Conservation (phyloP, 2,113 vertebrate genomes). For the Corapipo altera region DNA sequence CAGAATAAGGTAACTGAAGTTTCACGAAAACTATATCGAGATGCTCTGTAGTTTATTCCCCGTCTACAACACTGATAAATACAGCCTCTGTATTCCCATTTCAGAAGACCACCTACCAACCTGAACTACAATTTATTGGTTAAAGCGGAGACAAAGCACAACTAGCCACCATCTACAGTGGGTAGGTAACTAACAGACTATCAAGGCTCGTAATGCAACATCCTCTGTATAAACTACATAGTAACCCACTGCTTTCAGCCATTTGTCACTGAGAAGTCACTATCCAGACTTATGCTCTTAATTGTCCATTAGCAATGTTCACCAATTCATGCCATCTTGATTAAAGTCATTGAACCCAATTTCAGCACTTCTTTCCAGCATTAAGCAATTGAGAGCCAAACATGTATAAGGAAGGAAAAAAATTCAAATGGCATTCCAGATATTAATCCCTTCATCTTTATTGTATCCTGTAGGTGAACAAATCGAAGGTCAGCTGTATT, state of each 20-base stretch:
- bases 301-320: neutral
- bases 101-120: neutral
- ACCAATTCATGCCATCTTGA: neutral
- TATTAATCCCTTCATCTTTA: neutral
- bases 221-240: neutral
- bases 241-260: neutral
- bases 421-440: neutral
- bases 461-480: neutral
- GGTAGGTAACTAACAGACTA: neutral
- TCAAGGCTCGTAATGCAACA: neutral
- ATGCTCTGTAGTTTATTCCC: neutral
- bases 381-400: neutral
- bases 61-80: neutral
- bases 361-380: neutral
- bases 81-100: neutral
- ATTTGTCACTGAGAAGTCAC: neutral
- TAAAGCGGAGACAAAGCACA: neutral
- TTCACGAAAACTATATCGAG: neutral
- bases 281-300: neutral
- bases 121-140: neutral
- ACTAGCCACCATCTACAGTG: neutral
- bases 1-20: neutral
- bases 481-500: neutral
- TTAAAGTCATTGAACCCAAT: neutral
- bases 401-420: neutral